Evolutionary conservation across 2,888 invertebrate genomes (phyloP).

Genomic region (Synanthedon vespiformis): DNA sequence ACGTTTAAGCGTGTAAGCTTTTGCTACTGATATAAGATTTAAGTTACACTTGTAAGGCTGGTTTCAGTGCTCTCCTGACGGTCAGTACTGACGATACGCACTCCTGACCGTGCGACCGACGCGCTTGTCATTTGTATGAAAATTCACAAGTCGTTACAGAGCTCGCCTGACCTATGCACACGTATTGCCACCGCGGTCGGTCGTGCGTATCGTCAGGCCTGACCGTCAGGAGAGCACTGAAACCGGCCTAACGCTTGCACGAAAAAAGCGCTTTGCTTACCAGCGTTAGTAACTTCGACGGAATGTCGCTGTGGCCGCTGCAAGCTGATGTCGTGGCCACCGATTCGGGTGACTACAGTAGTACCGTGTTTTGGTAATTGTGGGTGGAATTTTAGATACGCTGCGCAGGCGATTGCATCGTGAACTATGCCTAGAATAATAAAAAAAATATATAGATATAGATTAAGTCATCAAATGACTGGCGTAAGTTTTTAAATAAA

Average conservation of each 20-base stretch:
- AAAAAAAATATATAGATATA: background rate
- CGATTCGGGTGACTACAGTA: constrained; percentile 75
- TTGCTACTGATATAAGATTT: background rate
- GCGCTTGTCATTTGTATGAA: too few relatives aligned
- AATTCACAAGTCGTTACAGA: too few relatives aligned
- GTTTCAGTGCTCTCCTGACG: too few relatives aligned
- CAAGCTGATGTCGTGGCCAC: constrained; percentile 24
- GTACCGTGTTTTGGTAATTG: constrained; percentile 82
- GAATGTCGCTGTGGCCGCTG: constrained; percentile 79
- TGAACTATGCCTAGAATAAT: constrained; percentile 82
- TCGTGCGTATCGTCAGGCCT: too few relatives aligned
- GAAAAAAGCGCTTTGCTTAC: constrained; percentile 15
- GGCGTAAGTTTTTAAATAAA: background rate
- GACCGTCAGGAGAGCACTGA: too few relatives aligned
- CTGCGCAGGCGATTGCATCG: constrained; percentile 98
- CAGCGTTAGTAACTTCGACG: constrained; percentile 82
- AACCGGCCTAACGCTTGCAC: too few relatives aligned
- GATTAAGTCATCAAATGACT: background rate
- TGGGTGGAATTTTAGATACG: constrained; percentile 94
- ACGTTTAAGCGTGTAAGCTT: background rate
- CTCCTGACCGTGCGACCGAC: too few relatives aligned
- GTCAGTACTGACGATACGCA: too few relatives aligned
- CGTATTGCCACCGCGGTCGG: too few relatives aligned
- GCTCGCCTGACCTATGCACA: too few relatives aligned
- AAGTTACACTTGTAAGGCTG: background rate